These are phyloP conservation scores for Anhinga anhinga DNA, from an alignment of 2,113 vertebrate species.

Conservation along the genomic window DNA sequence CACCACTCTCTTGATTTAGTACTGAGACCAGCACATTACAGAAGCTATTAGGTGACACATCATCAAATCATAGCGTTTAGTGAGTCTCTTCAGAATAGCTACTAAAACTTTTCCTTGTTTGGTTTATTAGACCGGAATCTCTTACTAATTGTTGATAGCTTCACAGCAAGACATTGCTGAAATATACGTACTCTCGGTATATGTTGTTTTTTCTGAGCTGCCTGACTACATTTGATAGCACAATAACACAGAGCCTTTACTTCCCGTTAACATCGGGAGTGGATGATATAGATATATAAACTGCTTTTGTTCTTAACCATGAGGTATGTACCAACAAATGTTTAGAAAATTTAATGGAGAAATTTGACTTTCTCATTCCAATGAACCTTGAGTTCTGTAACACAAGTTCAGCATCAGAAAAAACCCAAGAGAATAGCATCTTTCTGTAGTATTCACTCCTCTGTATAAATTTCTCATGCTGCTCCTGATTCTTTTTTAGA, in stretches of 20 bases:
- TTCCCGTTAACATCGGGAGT: not conserved
- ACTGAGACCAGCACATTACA: not conserved
- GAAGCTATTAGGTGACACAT: not conserved
- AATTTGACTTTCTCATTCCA: not conserved
- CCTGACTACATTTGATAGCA: not conserved
- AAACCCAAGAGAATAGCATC: not conserved
- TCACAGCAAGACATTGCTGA: not conserved
- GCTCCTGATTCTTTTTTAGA: not conserved
- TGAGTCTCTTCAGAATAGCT: not conserved
- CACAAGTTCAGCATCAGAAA: not conserved
- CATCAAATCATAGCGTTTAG: not conserved
- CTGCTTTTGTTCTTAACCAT: not conserved
- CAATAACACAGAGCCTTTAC: not conserved
- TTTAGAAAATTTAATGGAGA: not conserved
- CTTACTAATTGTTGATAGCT: not conserved
- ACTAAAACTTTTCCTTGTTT: not conserved
- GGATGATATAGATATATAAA: not conserved
- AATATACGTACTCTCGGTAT: not conserved
- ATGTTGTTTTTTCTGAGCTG: not conserved
- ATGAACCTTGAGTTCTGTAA: not conserved
- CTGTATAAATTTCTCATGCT: not conserved
- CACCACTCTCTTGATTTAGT: constrained; percentile 26
- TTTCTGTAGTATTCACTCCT: not conserved
- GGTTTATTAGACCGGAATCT: not conserved
- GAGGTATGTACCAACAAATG: not conserved